Evolutionary conservation across 2,797 vertebrate species (phyloP), one percentile per base, ranked within the genome.

Genomic region (Erethizon dorsatum): DNA sequence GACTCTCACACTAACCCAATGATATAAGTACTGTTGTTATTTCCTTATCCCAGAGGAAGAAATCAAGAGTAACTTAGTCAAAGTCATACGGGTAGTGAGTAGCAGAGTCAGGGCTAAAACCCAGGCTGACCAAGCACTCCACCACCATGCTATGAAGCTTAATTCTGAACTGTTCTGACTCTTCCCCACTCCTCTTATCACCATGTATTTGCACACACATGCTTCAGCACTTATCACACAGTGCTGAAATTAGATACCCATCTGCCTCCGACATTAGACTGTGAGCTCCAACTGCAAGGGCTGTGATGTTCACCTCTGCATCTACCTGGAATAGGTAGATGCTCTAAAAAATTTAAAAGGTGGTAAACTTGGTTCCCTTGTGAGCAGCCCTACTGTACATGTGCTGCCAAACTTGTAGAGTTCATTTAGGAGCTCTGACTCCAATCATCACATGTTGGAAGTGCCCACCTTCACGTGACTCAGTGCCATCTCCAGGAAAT

Each of bases 401-500:
- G 28, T 50, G n/a, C 56, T 61, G 26, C 86, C 54, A 65, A 69
- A 73, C 20, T 24, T 10, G 37, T 0, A 45, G 24, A 57, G 83
- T 37, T 67, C 45, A 54, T 52, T 86, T 41, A 85, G 79, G 67
- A 71, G 83, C n/a, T 84, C 86, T 80, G 33, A 69, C 33, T 31
- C 54, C 83, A 54, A 41, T 52, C 65, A 82, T 56, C 50, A 41
- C 11, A 2, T 69, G n/a, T 91, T 31, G 33, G 12, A 94, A 95
- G 63, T 22, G 5, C 45, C 41, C 24, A 13, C 54, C 45, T 85
- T 63, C 31, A 37, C 78, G 31, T 83, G 50, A 65, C 7, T 87
- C 22, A 20, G 33, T 22, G 10, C 37, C 47, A 37, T 63, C 20
- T 96, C 59, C 54, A 95, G 73, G 59, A 96, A 96, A n/a, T 4